Evolutionary conservation across 1,140 invertebrate genomes (phyloP).

Genomic region (Acromyrmex heyeri): DNA sequence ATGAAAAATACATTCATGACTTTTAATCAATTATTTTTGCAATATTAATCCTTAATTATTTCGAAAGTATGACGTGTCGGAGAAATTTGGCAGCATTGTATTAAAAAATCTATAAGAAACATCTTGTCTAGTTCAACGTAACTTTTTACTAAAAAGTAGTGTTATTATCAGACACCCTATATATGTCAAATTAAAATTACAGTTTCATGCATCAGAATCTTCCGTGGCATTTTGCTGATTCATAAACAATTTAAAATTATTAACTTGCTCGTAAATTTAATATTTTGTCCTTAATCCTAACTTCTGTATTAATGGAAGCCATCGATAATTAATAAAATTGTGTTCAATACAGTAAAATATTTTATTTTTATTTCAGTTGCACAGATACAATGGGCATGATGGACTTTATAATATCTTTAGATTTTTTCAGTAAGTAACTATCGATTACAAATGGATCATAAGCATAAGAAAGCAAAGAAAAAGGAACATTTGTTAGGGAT

Average conservation of each 20-base stretch:
- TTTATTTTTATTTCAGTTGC: slow-evolving; percentile 1
- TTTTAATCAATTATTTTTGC: too few species aligned
- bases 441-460: slow-evolving; percentile 8
- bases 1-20: too few species aligned
- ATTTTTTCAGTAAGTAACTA: neutral
- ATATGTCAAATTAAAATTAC: too few species aligned
- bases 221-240: too few species aligned
- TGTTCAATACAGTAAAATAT: neutral
- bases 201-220: too few species aligned
- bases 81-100: too few species aligned
- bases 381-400: neutral
- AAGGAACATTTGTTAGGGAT: neutral
- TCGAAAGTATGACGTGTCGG: too few species aligned
- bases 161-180: too few species aligned
- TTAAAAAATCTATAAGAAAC: too few species aligned
- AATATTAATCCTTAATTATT: too few species aligned
- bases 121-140: too few species aligned
- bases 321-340: neutral
- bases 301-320: slow-evolving; percentile 33
- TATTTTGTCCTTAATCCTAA: slow-evolving; percentile 28
- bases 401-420: neutral
- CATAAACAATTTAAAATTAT: neutral
- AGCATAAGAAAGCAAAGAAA: neutral
- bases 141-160: too few species aligned
- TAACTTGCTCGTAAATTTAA: slow-evolving; percentile 16